Evolutionary conservation across 2,888 invertebrate species (phyloP).

Genomic region (Drosophila colorata): DNA sequence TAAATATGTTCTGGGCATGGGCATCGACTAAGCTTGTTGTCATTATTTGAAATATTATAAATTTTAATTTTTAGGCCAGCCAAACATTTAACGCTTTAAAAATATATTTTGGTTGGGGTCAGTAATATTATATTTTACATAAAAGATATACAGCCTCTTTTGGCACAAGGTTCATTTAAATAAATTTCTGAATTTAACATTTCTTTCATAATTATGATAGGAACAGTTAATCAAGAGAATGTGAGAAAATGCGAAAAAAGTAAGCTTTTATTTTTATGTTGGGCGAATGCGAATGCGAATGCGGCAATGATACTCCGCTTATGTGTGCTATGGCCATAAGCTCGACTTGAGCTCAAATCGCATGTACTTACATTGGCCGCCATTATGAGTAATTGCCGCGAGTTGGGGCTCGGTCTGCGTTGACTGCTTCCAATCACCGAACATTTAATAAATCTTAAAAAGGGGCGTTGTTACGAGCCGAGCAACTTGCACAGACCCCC

Average conservation of each 20-base stretch:
- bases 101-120: too few relatives aligned
- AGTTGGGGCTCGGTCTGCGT: constrained; percentile 20
- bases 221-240: too few relatives aligned
- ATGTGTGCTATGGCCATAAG: neutral
- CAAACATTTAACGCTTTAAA: too few relatives aligned
- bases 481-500: constrained; percentile 21
- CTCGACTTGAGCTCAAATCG: neutral
- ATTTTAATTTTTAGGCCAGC: too few relatives aligned
- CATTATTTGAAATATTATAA: too few relatives aligned
- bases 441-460: constrained; percentile 70
- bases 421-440: constrained; percentile 64
- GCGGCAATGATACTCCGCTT: constrained; percentile 9
- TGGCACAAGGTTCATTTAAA: too few relatives aligned
- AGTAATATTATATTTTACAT: too few relatives aligned
- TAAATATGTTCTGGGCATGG: too few relatives aligned
- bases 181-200: too few relatives aligned
- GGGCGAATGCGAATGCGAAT: constrained; percentile 6
- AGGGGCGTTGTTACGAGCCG: constrained; percentile 58
- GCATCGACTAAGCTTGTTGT: too few relatives aligned
- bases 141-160: too few relatives aligned
- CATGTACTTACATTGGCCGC: constrained; percentile 28
- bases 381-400: constrained; percentile 44
- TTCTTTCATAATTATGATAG: too few relatives aligned
- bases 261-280: neutral
- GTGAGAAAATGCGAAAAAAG: neutral